phyloP scores from a whole-genome alignment of 2,888 invertebrate genomes.

The Chouioia cunea region DNA sequence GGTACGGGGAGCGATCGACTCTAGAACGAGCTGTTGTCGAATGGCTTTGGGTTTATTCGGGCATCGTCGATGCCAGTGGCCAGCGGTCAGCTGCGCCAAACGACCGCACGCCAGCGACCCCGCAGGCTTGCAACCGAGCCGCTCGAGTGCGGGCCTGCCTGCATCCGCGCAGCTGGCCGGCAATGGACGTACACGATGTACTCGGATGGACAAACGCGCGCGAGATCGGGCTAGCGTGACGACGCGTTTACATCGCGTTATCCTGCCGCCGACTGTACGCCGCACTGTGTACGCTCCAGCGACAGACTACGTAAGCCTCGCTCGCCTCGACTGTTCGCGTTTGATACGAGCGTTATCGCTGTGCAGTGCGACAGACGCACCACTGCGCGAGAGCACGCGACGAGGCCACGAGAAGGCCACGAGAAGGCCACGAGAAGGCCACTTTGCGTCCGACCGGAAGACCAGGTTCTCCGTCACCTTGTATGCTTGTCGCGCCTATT shows the following conservation, averaged over 20 bases:
- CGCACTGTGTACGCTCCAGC: conserved; percentile 47
- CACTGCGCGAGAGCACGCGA: conserved; percentile 10
- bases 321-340: not conserved
- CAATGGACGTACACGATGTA: conserved; percentile 60
- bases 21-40: too few relatives aligned
- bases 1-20: too few relatives aligned
- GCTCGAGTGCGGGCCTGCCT: not conserved
- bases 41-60: too few relatives aligned
- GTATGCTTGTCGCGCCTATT: too few relatives aligned
- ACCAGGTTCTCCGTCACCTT: too few relatives aligned
- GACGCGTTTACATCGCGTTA: conserved; percentile 28
- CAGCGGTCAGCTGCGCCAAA: conserved; percentile 16
- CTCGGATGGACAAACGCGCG: conserved; percentile 35
- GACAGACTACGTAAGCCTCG: conserved; percentile 47
- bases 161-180: not conserved
- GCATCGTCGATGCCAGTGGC: too few relatives aligned
- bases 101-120: too few relatives aligned
- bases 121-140: too few relatives aligned
- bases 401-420: conserved; percentile 1
- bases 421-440: not conserved
- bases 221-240: conserved; percentile 38
- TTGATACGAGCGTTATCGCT: conserved; percentile 21
- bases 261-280: conserved; percentile 10
- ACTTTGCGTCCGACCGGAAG: not conserved
- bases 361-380: not conserved